These are phyloP conservation scores for Drosophila acutilabella DNA, from an alignment of 2,888 invertebrate species.

Conservation along the genomic window DNA sequence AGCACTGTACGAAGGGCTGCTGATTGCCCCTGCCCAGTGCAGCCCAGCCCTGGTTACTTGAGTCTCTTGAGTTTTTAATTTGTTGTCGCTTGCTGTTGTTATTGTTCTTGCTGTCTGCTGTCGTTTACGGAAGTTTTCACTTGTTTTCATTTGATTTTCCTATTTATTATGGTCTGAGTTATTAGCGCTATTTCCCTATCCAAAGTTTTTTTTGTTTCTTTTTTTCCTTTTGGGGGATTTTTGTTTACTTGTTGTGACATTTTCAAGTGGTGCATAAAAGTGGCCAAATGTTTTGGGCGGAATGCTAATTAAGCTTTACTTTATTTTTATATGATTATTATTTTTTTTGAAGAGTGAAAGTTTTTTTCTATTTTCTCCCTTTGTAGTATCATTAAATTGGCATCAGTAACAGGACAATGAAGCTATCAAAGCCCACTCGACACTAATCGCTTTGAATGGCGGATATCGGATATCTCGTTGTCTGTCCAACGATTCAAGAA, in stretches of 20 bases:
- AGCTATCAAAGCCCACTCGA: slow-evolving; percentile 46
- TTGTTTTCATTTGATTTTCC: slow-evolving; percentile 78
- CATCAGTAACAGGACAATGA: slow-evolving; percentile 28
- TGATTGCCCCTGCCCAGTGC: slow-evolving; percentile 1
- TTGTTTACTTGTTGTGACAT: slow-evolving; percentile 73
- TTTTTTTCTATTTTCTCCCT: background rate
- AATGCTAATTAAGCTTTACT: slow-evolving; percentile 29
- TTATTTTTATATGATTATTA: slow-evolving; percentile 1
- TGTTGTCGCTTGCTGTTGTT: slow-evolving; percentile 44
- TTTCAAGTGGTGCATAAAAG: slow-evolving; percentile 58
- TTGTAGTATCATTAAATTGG: slow-evolving; percentile 39
- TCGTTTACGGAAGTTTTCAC: slow-evolving; percentile 71
- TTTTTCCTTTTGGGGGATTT: slow-evolving; percentile 4
- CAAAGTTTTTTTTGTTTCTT: slow-evolving; percentile 3
- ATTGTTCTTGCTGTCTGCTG: background rate
- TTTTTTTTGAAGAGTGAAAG: slow-evolving; percentile 6
- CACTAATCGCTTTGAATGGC: slow-evolving; percentile 62
- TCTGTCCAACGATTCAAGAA: slow-evolving; percentile 20
- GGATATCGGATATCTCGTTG: slow-evolving; percentile 42
- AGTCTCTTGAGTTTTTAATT: slow-evolving; percentile 60
- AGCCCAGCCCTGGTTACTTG: slow-evolving; percentile 17
- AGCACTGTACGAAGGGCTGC: slow-evolving; percentile 41
- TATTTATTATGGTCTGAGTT: slow-evolving; percentile 76
- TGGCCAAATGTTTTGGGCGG: slow-evolving; percentile 6
- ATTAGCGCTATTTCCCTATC: slow-evolving; percentile 64